These are phyloP conservation scores for Venustoraphidia nigricollis DNA, from an alignment of 2,888 invertebrate genomes.

Conservation along the genomic window DNA sequence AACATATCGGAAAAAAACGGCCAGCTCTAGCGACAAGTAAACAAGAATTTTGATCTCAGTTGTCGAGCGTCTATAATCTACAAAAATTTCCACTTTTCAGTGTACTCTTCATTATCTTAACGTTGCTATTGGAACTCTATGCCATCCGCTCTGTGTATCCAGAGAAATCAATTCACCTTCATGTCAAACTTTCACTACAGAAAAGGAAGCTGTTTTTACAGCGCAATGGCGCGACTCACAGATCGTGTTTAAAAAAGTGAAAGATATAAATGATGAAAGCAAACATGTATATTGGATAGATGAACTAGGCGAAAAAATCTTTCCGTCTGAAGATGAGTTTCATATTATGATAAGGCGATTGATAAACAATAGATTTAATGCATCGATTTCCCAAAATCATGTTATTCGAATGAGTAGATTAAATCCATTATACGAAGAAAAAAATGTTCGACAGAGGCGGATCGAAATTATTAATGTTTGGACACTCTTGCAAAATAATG, in stretches of 20 bases:
- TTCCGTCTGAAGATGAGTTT: slow-evolving; percentile 37
- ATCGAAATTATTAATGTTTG: slow-evolving; percentile 45
- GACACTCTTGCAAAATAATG: slow-evolving; percentile 47
- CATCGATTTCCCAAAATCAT: slow-evolving; percentile 32
- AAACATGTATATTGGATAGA: slow-evolving; percentile 30
- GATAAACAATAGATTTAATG: slow-evolving; percentile 35
- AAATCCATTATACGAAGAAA: slow-evolving; percentile 29
- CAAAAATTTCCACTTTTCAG: slow-evolving; percentile 26
- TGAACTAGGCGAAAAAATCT: slow-evolving; percentile 28
- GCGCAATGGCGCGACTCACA: slow-evolving; percentile 39
- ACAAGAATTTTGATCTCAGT: no score
- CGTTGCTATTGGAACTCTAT: slow-evolving; percentile 43
- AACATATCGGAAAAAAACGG: no score
- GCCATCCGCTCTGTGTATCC: slow-evolving; percentile 40
- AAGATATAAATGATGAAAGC: slow-evolving; percentile 23
- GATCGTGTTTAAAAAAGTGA: slow-evolving; percentile 40
- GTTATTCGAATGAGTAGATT: slow-evolving; percentile 32
- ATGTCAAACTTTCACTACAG: slow-evolving; percentile 43
- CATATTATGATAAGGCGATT: slow-evolving; percentile 32
- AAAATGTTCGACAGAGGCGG: slow-evolving; percentile 23
- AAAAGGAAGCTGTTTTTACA: slow-evolving; percentile 44
- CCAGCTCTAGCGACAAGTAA: no score
- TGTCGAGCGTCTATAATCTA: no score
- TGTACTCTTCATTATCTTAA: slow-evolving; percentile 37
- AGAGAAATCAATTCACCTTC: slow-evolving; percentile 35